Evolutionary conservation across 2,888 invertebrate genomes (phyloP), one percentile per base, ranked within the genome.

Genomic region (Pterobdella sp.): DNA sequence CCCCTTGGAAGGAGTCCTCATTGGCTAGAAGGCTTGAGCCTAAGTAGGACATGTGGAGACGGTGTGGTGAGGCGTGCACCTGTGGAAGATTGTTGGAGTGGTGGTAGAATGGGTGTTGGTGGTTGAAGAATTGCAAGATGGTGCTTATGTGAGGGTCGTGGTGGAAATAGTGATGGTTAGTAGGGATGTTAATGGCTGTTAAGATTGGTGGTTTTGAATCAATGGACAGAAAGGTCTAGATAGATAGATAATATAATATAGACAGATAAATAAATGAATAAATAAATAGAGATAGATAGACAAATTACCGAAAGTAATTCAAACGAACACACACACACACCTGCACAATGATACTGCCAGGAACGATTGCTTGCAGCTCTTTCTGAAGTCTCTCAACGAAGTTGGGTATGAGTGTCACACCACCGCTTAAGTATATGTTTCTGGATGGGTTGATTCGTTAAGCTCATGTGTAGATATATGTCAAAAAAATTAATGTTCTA

Each of bases 1-100:
- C 81, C 77, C 83, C 80, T 49, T 83, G 80, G 78, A 86, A 86
- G 36, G 81, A 82, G 26, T 80, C 79, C 76, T 83, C 82, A 67
- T 79, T 78, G 1, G 86, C 86, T 73, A 86, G 81, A 29, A 85
- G 82, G 75, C 86, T 86, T 0, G 87, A 87, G n/a, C 88, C 88
- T 60, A 88, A 81, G 79, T 85, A 88, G 0, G 87, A 86, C 26
- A 87, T 85, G 79, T 88, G 87, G 78, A 87, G 86, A 10, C 87
- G 81, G 81, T 87, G 86, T 0, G 87, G 87, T 31, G 86, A 84
- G 1, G 85, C 84, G 78, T 86, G 85, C 22, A 88, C 87, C 86
- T 87, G 60, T n/a, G n/a, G n/a, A n/a, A n/a, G n/a, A n/a, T n/a
- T n/a, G n/a, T n/a, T n/a, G n/a, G n/a, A n/a, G n/a, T n/a, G n/a